Evolutionary conservation across 1,140 invertebrate species (phyloP).

Genomic region (Campoletis sonorensis): DNA sequence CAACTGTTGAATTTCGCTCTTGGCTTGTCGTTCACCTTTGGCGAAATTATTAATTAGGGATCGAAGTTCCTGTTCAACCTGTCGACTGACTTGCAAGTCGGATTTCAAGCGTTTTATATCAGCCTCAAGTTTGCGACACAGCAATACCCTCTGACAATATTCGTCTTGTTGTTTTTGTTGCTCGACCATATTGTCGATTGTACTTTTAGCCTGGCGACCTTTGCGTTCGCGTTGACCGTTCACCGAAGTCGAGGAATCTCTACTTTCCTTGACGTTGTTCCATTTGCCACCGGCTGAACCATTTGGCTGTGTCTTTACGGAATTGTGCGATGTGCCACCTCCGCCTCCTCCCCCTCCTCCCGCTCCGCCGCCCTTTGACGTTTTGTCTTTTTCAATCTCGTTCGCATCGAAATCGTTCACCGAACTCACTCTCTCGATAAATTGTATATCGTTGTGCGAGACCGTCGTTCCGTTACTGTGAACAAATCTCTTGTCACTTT

Average conservation of each 20-base stretch:
- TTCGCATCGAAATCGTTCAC: conserved; percentile 79
- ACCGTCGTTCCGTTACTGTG: conserved; percentile 76
- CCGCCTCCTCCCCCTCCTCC: neutral
- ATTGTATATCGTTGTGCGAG: conserved; percentile 75
- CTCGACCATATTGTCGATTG: conserved; percentile 76
- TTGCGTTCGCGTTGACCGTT: conserved; percentile 80
- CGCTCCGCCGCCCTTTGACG: conserved; percentile 66
- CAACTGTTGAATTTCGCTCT: conserved; percentile 85
- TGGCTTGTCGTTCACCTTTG: conserved; percentile 83
- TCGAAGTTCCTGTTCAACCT: conserved; percentile 89
- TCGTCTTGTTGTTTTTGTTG: conserved; percentile 80
- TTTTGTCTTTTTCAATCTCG: conserved; percentile 78
- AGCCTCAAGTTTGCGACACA: conserved; percentile 79
- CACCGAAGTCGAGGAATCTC: conserved; percentile 74
- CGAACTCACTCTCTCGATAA: conserved; percentile 77
- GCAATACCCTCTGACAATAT: conserved; percentile 78
- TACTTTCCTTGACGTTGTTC: conserved; percentile 76
- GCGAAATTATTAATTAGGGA: conserved; percentile 84
- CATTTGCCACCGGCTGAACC: conserved; percentile 72
- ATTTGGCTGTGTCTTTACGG: conserved; percentile 73
- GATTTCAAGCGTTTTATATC: conserved; percentile 89
- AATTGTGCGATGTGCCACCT: conserved; percentile 57
- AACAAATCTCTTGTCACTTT: conserved; percentile 74
- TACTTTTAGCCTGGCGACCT: conserved; percentile 76
- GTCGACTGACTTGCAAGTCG: conserved; percentile 86